Evolutionary conservation across 1,140 invertebrate species (phyloP).

Genomic region (Galleria mellonella): DNA sequence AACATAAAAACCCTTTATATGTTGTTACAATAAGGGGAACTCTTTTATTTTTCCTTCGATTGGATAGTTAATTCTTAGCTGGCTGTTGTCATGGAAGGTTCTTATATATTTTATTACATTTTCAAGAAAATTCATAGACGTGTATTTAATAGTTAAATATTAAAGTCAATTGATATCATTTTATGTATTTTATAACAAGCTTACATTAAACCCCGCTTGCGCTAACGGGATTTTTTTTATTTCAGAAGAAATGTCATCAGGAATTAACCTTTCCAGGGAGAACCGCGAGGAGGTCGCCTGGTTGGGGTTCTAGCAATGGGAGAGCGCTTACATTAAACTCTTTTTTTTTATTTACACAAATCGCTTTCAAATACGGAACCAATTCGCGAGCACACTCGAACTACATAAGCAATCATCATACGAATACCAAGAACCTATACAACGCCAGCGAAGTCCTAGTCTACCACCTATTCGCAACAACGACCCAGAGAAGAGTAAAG

Average conservation of each 20-base stretch:
- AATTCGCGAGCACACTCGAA: conserved; percentile 66
- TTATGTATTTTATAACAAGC: too few species aligned
- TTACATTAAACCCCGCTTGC: too few species aligned
- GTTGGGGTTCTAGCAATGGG: too few species aligned
- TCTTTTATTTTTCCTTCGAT: conserved; percentile 37
- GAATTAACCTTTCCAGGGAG: conserved; percentile 64
- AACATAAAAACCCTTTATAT: conserved; percentile 51
- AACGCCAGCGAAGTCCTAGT: conserved; percentile 75
- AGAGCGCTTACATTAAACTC: too few species aligned
- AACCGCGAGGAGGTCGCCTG: too few species aligned
- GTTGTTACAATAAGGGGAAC: conserved; percentile 37
- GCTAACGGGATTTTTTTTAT: conserved; percentile 14
- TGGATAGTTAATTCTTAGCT: conserved; percentile 37
- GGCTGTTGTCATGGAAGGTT: conserved; percentile 41
- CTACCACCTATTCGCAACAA: conserved; percentile 76
- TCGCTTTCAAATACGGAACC: conserved; percentile 59
- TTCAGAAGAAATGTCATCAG: conserved; percentile 69
- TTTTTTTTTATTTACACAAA: too few species aligned
- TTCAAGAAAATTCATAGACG: too few species aligned
- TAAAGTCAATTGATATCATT: too few species aligned
- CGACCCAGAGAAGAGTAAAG: conserved; percentile 39
- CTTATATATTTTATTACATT: not conserved
- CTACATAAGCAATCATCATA: conserved; percentile 62
- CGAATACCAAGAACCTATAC: conserved; percentile 55
- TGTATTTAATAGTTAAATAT: too few species aligned